Evolutionary conservation across 1,140 invertebrate genomes (phyloP).

Genomic region (Lordiphosa stackelbergi): DNA sequence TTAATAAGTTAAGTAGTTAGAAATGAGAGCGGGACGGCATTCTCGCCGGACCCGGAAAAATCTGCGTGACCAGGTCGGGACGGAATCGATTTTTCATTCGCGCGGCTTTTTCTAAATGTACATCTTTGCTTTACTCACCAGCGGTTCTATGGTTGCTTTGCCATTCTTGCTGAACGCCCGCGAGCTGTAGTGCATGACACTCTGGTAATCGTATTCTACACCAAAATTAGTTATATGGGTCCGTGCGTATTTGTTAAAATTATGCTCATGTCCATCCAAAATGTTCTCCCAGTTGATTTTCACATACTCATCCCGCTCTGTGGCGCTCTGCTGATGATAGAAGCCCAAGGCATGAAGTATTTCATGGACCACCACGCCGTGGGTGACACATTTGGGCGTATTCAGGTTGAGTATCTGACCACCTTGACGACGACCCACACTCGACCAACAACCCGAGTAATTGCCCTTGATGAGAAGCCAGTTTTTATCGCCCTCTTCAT

Average conservation of each 20-base stretch:
- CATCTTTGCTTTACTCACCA: slow-evolving; percentile 68
- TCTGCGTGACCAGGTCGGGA: too few species aligned
- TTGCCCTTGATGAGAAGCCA: slow-evolving; percentile 82
- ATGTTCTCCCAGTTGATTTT: slow-evolving; percentile 84
- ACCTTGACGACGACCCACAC: slow-evolving; percentile 82
- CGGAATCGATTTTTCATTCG: too few species aligned
- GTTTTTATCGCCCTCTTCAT: slow-evolving; percentile 81
- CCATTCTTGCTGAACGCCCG: slow-evolving; percentile 82
- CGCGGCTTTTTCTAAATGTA: too few species aligned
- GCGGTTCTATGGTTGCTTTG: slow-evolving; percentile 80
- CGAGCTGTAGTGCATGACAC: slow-evolving; percentile 85
- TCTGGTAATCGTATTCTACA: slow-evolving; percentile 83
- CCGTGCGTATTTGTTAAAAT: slow-evolving; percentile 84
- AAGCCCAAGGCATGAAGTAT: slow-evolving; percentile 85
- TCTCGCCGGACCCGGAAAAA: too few species aligned
- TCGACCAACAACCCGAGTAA: slow-evolving; percentile 89
- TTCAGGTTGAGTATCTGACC: slow-evolving; percentile 81
- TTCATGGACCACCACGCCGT: slow-evolving; percentile 81
- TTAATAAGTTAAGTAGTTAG: too few species aligned
- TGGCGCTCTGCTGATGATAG: slow-evolving; percentile 85
- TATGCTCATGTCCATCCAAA: slow-evolving; percentile 80
- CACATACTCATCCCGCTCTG: slow-evolving; percentile 84
- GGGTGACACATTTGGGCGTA: slow-evolving; percentile 79
- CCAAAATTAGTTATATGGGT: slow-evolving; percentile 82
- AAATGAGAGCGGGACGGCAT: too few species aligned